Conservation (phyloP, 2,888 invertebrate genomes). For the Limnephilus rhombicus region DNA sequence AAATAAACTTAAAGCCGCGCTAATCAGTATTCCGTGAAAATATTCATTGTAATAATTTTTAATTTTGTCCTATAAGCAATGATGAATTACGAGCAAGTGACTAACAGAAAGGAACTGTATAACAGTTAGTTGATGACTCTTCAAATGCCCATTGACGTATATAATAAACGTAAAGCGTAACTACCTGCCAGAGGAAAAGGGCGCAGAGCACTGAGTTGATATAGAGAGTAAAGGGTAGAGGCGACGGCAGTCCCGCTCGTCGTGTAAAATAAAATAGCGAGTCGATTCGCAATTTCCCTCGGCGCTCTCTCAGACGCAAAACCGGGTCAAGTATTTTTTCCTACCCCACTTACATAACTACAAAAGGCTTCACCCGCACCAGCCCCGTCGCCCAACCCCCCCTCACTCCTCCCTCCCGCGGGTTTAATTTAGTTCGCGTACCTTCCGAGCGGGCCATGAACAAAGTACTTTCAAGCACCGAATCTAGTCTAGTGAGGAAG, state of each 20-base stretch:
- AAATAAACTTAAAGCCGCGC: not conserved
- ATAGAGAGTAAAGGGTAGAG: not conserved
- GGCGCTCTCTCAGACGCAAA: slow-evolving; percentile 43
- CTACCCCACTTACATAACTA: slow-evolving; percentile 44
- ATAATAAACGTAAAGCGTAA: not conserved
- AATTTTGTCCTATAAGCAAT: not conserved
- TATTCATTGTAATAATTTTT: not conserved
- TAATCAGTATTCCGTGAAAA: too few species aligned
- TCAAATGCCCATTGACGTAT: not conserved
- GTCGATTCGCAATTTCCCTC: slow-evolving; percentile 9
- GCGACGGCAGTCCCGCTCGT: not conserved
- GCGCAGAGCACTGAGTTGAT: not conserved
- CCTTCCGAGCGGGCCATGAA: slow-evolving; percentile 6
- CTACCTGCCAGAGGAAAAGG: not conserved
- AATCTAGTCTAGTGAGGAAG: not conserved
- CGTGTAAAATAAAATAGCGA: not conserved
- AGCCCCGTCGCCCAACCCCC: not conserved
- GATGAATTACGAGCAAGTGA: not conserved
- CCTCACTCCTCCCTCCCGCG: not conserved
- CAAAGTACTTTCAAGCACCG: slow-evolving; percentile 13
- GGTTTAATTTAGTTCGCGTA: slow-evolving; percentile 37
- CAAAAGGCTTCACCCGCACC: slow-evolving; percentile 38
- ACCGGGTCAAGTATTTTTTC: slow-evolving; percentile 61
- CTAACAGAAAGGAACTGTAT: not conserved
- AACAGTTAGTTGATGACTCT: not conserved